phyloP scores from a whole-genome alignment of 2,113 vertebrate genomes.

The Hemicordylus capensis region DNA sequence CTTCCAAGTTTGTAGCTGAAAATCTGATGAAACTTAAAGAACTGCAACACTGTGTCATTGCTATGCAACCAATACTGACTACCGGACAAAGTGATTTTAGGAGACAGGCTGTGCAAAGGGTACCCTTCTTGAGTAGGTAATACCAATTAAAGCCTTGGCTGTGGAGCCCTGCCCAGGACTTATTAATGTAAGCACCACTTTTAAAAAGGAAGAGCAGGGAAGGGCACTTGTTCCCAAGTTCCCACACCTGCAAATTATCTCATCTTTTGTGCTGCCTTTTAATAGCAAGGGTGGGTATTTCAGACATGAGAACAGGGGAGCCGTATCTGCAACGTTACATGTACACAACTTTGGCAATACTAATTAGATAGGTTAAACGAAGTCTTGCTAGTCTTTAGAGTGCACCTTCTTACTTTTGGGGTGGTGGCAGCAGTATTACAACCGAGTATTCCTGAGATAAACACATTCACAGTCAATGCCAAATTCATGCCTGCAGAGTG shows the following conservation, averaged over 20 bases:
- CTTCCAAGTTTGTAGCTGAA: conserved; percentile 45
- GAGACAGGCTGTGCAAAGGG: conserved; percentile 27
- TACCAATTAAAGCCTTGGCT: conserved; percentile 2
- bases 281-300: conserved; percentile 7
- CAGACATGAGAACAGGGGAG: neutral
- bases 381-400: accelerated
- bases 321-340: neutral
- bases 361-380: neutral
- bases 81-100: conserved; percentile 7
- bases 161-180: accelerated
- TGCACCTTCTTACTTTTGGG: neutral
- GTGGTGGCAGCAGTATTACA: neutral
- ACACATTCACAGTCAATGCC: neutral
- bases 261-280: neutral
- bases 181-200: conserved; percentile 19
- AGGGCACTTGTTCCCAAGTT: conserved; percentile 6
- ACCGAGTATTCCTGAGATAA: neutral
- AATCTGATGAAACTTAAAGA: conserved; percentile 61
- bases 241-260: conserved; percentile 11
- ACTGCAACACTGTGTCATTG: conserved; percentile 26
- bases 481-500: neutral
- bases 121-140: neutral
- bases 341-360: neutral
- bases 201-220: conserved; percentile 2
- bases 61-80: conserved; percentile 25